These are phyloP conservation scores for Vesta saturnalis DNA, from an alignment of 2,888 invertebrate genomes.

Conservation along the genomic window DNA sequence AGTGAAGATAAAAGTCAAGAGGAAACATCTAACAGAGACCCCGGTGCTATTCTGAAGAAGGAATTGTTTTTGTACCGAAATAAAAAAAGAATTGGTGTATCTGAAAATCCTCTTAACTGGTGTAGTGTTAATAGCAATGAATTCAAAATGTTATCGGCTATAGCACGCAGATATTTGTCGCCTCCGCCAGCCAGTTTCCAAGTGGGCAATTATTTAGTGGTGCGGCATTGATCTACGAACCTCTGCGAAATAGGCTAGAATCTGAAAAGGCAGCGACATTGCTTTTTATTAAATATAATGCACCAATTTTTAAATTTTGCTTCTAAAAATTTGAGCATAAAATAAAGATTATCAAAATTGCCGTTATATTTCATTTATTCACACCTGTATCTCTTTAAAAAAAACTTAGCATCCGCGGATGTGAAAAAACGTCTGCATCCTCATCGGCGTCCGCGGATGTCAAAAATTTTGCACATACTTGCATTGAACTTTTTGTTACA, in stretches of 20 bases:
- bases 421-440: not conserved
- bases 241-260: no score
- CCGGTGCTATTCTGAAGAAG: slow-evolving; percentile 17
- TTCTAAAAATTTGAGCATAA: not conserved
- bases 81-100: slow-evolving; percentile 14
- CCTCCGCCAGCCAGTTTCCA: slow-evolving; percentile 43
- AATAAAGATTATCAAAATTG: not conserved
- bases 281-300: not conserved
- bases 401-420: no score
- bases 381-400: no score
- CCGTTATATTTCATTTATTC: no score
- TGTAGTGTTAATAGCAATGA: slow-evolving; percentile 11
- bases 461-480: not conserved
- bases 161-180: slow-evolving; percentile 34
- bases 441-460: slow-evolving; percentile 7
- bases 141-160: slow-evolving; percentile 16
- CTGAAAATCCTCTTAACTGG: slow-evolving; percentile 22
- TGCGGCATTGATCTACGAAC: no score
- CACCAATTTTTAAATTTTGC: not conserved
- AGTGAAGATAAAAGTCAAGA: slow-evolving; percentile 12
- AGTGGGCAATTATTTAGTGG: slow-evolving; percentile 43
- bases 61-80: slow-evolving; percentile 17
- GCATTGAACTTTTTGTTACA: no score
- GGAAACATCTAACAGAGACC: not conserved
- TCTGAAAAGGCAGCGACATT: no score